These are phyloP conservation scores for Caenorhabditis auriculariae DNA, from an alignment of 2,888 invertebrate species.

Conservation along the genomic window DNA sequence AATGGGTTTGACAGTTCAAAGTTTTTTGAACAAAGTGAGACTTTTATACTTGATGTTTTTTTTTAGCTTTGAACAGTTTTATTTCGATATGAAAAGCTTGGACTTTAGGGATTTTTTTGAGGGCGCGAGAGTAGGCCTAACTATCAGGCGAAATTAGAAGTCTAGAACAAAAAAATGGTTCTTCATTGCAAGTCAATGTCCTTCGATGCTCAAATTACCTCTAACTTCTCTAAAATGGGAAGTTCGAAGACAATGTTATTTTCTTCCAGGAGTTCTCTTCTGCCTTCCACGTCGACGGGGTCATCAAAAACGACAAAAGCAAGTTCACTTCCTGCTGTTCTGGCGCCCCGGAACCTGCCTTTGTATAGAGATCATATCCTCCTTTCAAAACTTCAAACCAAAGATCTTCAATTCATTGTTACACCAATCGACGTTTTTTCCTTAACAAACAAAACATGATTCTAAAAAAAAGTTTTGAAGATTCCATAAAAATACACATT, in stretches of 20 bases:
- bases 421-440: background rate
- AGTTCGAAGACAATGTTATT: background rate
- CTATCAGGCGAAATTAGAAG: too few species aligned
- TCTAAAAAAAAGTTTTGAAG: background rate
- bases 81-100: too few species aligned
- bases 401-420: background rate
- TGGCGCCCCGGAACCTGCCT: slow-evolving; percentile 27
- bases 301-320: slow-evolving; percentile 54
- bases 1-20: too few species aligned
- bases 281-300: slow-evolving; percentile 64
- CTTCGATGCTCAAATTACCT: too few species aligned
- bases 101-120: too few species aligned
- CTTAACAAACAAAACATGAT: background rate
- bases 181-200: too few species aligned
- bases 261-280: slow-evolving; percentile 47
- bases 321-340: slow-evolving; percentile 33
- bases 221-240: too few species aligned
- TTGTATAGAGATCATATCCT: slow-evolving; percentile 10
- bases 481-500: too few species aligned
- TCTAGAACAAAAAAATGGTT: too few species aligned
- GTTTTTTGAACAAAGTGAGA: background rate
- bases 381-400: background rate
- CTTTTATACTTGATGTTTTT: background rate
- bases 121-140: too few species aligned
- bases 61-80: background rate